Conservation (phyloP, 2,888 invertebrate species). For the Mythimna impura region DNA sequence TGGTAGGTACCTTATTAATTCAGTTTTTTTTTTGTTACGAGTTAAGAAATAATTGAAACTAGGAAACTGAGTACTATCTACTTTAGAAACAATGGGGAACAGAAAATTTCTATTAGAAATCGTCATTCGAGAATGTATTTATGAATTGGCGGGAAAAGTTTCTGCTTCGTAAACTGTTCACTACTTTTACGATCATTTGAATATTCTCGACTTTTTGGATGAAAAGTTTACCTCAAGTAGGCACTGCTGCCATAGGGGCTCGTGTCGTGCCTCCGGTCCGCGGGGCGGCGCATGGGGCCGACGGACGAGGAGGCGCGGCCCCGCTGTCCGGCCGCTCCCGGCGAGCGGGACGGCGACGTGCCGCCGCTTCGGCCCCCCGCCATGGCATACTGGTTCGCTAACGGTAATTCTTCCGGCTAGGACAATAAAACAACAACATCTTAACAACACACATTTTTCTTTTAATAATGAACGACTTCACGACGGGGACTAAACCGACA, state of each 20-base stretch:
- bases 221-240: constrained; percentile 87
- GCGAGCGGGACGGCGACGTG: constrained; percentile 83
- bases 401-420: constrained; percentile 85
- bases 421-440: constrained; percentile 69
- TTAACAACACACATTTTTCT: constrained; percentile 6
- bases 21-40: background rate
- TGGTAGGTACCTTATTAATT: background rate
- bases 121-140: background rate
- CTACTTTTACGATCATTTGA: background rate
- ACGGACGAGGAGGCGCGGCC: constrained; percentile 87
- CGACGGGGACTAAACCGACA: background rate
- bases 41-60: background rate
- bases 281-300: constrained; percentile 95
- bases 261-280: constrained; percentile 95
- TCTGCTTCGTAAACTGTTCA: background rate
- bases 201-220: background rate
- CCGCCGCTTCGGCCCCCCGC: constrained; percentile 83
- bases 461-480: background rate
- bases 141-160: constrained; percentile 11
- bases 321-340: constrained; percentile 78
- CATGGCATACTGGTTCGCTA: constrained; percentile 83
- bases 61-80: background rate
- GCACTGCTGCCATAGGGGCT: constrained; percentile 95
- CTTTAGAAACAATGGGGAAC: background rate
- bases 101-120: background rate